Conservation (phyloP, 2,113 vertebrate genomes). For the Trematocara macrostoma region DNA sequence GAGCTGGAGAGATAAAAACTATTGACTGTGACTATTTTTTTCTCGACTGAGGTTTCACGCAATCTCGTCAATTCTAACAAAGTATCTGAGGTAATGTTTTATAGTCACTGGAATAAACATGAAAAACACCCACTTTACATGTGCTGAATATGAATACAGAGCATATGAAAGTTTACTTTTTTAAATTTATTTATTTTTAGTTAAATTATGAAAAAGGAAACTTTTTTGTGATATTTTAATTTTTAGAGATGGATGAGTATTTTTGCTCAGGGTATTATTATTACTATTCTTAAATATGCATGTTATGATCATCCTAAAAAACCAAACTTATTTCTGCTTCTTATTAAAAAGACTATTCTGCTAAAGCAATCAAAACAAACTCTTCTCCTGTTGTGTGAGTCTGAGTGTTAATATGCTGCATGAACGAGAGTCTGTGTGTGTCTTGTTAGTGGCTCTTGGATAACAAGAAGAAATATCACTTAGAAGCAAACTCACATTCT, state of each 20-base stretch:
- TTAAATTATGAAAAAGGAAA: not conserved
- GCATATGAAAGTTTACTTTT: not conserved
- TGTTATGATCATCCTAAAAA: not conserved
- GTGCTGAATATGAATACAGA: not conserved
- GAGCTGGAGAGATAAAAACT: not conserved
- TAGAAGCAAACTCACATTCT: not conserved
- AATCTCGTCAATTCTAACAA: not conserved
- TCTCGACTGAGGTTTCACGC: not conserved
- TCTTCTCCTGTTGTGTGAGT: not conserved
- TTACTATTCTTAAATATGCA: not conserved
- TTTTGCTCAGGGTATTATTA: not conserved
- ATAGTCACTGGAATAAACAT: rapidly evolving
- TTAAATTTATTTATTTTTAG: not conserved
- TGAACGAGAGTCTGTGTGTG: not conserved
- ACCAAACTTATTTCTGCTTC: not conserved
- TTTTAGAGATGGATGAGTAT: not conserved
- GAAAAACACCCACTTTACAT: not conserved
- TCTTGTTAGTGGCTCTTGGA: not conserved
- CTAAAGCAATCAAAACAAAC: not conserved
- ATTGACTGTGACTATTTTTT: not conserved
- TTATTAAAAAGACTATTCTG: not conserved
- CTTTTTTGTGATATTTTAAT: not conserved
- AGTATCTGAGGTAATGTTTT: not conserved
- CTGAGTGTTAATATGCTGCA: not conserved
- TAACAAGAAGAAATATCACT: not conserved